Conservation (phyloP, 2,797 vertebrate genomes). For the Amblyraja radiata region DNA sequence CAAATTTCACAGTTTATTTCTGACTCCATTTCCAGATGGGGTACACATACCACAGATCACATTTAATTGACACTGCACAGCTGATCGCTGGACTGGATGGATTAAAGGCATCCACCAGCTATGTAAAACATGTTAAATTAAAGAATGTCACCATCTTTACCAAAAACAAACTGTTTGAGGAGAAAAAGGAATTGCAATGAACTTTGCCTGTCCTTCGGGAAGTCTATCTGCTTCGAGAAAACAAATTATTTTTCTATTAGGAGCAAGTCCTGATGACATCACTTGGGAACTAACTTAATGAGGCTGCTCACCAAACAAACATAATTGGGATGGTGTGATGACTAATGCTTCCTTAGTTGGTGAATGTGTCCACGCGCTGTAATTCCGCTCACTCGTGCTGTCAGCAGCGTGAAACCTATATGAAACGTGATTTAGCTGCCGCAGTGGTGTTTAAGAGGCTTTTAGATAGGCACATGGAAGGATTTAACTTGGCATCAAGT, state of each 20-base stretch:
- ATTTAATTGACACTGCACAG: conserved; percentile 38
- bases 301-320: conserved; percentile 6
- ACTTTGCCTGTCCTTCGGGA: background rate
- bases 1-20: background rate
- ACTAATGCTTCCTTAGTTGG: background rate
- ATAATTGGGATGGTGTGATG: background rate
- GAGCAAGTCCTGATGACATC: background rate
- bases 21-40: conserved; percentile 36
- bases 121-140: background rate
- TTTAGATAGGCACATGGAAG: too few species aligned
- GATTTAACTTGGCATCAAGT: too few species aligned
- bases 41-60: conserved; percentile 45
- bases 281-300: conserved; percentile 4
- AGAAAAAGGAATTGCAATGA: background rate
- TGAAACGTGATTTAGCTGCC: too few species aligned
- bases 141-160: background rate
- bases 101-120: background rate
- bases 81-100: background rate
- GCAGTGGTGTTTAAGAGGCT: too few species aligned
- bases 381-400: background rate
- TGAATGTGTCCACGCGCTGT: background rate
- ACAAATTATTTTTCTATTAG: conserved; percentile 16
- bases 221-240: background rate
- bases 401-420: background rate
- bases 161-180: background rate